Evolutionary conservation across 2,888 invertebrate species (phyloP).

Genomic region (Brachypalpus laphriformis): DNA sequence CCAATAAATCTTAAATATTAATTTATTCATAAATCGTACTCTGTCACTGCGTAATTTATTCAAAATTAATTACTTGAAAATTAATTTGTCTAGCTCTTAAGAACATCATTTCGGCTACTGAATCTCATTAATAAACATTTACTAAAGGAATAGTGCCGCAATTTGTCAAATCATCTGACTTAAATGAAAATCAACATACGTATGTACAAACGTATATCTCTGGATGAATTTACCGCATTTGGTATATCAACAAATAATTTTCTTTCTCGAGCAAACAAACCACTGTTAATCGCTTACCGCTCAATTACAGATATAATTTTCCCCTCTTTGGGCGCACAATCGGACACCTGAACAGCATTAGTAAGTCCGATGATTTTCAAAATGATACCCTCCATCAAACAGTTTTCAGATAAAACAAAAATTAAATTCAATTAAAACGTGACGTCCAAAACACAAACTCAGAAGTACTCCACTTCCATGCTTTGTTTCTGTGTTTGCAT

Average conservation of each 20-base stretch:
- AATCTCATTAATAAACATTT: background rate
- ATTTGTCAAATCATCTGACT: background rate
- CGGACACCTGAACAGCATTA: slow-evolving; percentile 48
- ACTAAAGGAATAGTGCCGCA: background rate
- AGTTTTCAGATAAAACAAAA: slow-evolving; percentile 17
- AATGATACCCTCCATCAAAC: slow-evolving; percentile 18
- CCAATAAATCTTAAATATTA: background rate
- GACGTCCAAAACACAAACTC: background rate
- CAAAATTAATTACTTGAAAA: background rate
- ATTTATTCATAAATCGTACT: background rate
- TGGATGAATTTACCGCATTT: background rate
- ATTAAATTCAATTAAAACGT: slow-evolving; percentile 32
- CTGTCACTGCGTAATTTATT: background rate
- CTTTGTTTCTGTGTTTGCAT: slow-evolving; percentile 33
- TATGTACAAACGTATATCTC: too few species aligned
- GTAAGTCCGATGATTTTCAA: slow-evolving; percentile 21
- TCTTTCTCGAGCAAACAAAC: slow-evolving; percentile 6
- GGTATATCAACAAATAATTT: background rate
- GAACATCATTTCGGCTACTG: background rate
- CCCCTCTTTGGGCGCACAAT: background rate
- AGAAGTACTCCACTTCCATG: slow-evolving; percentile 3
- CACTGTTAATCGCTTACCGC: background rate
- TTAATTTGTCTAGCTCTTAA: background rate
- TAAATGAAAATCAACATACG: background rate
- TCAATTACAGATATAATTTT: background rate